Evolutionary conservation across 2,888 invertebrate genomes (phyloP).

Genomic region (Tanaodytes sp.): DNA sequence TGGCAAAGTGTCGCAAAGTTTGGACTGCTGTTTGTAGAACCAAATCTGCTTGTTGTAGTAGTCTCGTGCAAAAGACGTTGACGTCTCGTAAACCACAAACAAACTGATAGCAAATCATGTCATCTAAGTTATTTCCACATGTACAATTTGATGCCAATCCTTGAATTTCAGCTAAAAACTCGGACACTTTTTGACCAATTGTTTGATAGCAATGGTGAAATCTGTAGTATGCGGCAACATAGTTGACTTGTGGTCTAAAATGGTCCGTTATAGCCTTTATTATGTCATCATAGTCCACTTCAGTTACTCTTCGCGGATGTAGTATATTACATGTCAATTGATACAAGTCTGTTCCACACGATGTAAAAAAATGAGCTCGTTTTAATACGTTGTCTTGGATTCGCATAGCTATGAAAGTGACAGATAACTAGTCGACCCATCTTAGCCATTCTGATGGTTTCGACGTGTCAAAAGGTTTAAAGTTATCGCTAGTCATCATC

Average conservation of each 20-base stretch:
- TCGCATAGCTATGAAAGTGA: not conserved
- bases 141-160: conserved; percentile 9
- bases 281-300: not conserved
- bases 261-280: not conserved
- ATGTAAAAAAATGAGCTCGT: not conserved
- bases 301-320: not conserved
- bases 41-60: conserved; percentile 17
- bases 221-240: conserved; percentile 3
- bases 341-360: not conserved
- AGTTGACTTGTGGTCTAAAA: not conserved
- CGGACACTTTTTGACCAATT: conserved; percentile 6
- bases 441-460: not conserved
- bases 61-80: conserved; percentile 12
- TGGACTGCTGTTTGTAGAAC: conserved; percentile 1
- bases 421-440: not conserved
- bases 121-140: conserved; percentile 21
- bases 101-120: conserved; percentile 34
- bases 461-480: not conserved
- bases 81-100: conserved; percentile 28
- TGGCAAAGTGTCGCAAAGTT: too few relatives aligned
- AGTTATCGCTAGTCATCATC: not conserved
- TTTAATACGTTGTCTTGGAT: not conserved
- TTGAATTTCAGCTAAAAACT: conserved; percentile 10
- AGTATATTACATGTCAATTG: not conserved
- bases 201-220: conserved; percentile 20